phyloP scores from a whole-genome alignment of 2,113 vertebrate genomes.

The Rhea americana region DNA sequence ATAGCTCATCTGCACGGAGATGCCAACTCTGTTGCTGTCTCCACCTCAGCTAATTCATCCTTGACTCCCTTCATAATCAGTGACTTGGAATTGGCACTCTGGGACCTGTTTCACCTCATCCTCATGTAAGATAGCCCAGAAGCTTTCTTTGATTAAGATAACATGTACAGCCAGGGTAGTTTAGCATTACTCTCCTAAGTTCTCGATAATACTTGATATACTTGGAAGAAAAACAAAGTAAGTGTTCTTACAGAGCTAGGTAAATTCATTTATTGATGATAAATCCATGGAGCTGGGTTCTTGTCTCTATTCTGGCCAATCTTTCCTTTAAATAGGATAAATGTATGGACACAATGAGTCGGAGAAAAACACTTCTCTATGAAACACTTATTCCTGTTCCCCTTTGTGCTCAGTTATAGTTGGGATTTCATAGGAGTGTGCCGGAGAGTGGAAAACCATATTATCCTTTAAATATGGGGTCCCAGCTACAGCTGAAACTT shows the following conservation, averaged over 20 bases:
- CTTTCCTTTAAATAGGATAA: not conserved
- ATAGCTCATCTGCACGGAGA: not conserved
- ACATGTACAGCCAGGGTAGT: not conserved
- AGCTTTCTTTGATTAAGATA: not conserved
- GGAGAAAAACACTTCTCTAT: not conserved
- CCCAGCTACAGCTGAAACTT: slow-evolving; percentile 8
- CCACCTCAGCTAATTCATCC: not conserved
- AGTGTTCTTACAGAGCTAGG: not conserved
- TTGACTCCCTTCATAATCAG: not conserved
- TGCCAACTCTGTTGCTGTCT: not conserved
- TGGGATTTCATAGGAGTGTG: not conserved
- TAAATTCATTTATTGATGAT: not conserved
- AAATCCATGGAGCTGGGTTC: not conserved
- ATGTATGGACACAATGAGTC: not conserved
- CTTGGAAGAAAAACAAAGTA: not conserved
- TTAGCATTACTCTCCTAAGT: not conserved
- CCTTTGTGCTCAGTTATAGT: not conserved
- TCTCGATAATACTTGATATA: not conserved
- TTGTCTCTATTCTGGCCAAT: not conserved
- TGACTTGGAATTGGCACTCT: not conserved
- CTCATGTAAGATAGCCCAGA: not conserved
- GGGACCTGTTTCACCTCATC: not conserved
- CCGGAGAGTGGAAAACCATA: not conserved
- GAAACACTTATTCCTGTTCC: not conserved
- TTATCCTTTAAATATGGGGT: slow-evolving; percentile 8